Evolutionary conservation across 1,140 invertebrate species (phyloP), one percentile per base, ranked within the genome.

Genomic region (Heliconius hewitsoni): DNA sequence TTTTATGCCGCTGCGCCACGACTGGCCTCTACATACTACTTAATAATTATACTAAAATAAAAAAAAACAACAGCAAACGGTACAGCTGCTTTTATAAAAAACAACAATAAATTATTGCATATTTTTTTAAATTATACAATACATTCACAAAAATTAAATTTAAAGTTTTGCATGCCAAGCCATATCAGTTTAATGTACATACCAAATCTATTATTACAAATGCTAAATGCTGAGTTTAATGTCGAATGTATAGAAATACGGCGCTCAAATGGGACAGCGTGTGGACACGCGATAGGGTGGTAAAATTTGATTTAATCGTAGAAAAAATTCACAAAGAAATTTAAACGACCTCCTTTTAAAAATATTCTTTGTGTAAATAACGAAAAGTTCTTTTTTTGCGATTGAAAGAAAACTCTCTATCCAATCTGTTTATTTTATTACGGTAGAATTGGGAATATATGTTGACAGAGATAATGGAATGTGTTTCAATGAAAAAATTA

Each of bases 291-390:
- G 60, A 66, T 66, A 30, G 4, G 27, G 60, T 66, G 60, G 60
- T 66, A 66, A 66, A 27, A 66, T 66, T 66, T 66, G n/a, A 27
- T 66, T 66, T 27, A 66, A 66, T 66, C 60, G 8, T 66, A 30
- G 23, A 66, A 57, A 57, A 57, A 57, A 57, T 57, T 30, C 23
- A 66, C 60, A 27, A 66, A 23, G 8, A 13, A 66, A 66, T 66
- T 66, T n/a, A 30, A 66, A 66, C 27, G 27, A 30, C 27, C 60
- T 30, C 4, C 23, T 66, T 66, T 30, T 57, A 30, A 27, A 30
- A 66, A 66, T 66, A 66, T 66, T 30, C 60, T 66, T 66, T 66
- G 23, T 66, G 16, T 11, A 66, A 66, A 66, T 66, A 66, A 66
- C 13, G 60, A 66, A 30, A 57, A 9, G 8, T n/a, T 57, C 23